Evolutionary conservation across 2,113 vertebrate genomes (phyloP), one percentile per base, ranked within the genome.

Genomic region (Heterochromis multidens): DNA sequence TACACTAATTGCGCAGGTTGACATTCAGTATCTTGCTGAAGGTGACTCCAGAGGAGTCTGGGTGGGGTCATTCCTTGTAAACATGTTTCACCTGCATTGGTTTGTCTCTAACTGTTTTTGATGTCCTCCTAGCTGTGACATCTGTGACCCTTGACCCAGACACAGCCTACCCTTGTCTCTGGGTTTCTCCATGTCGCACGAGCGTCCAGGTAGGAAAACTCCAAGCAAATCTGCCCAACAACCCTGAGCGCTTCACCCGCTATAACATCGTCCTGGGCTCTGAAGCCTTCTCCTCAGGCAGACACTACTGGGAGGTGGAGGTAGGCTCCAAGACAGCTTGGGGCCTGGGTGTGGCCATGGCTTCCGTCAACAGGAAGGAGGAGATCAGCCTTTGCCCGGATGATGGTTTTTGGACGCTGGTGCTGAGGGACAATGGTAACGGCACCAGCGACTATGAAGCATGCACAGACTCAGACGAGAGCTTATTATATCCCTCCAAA

Each of bases 271-370:
- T 97, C 40, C 94, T 97, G 84, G 92, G 95, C 67, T 92, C 90
- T 0, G 93, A 95, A 52, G 90, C 90, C 40, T 97, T 97, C 2
- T 52, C 89, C 70, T 89, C 89, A 0, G 97, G 97, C 67, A 91
- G 5, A 27, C 97, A 97, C 94, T 97, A 97, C 93, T 97, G 97
- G 97, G 97, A 97, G 93, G 97, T 97, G 83, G 96, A 96, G 86
- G 97, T 97, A 83, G 96, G 95, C 61, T 83, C 78, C 61, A 97
- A 97, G 87, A 97, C 96, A 3, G 97, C 97, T 12, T 97, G 97
- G 97, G 97, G 97, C 65, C 93, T 97, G 27, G 97, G 97, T 0
- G 96, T 98, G 88, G 97, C 96, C 0, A 85, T 83, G 0, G 94
- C 95, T 54, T 89, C 93, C 0, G 96, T 97, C 77, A 96, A 97